Evolutionary conservation across 1,140 invertebrate species (phyloP).

Genomic region (Sinella curviseta): DNA sequence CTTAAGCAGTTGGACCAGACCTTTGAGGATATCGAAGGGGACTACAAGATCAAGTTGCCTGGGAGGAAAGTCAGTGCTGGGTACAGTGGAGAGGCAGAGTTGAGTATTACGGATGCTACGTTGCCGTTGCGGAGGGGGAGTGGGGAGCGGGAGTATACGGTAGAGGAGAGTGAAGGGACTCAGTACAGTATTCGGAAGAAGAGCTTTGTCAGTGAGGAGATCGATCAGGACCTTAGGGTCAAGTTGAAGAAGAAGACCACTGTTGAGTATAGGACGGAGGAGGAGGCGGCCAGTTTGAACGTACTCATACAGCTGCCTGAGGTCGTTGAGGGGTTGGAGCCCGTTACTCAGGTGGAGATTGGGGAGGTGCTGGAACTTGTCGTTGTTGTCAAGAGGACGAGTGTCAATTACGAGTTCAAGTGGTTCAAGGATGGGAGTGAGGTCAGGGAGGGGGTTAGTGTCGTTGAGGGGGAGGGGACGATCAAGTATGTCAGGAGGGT

Average conservation of each 20-base stretch:
- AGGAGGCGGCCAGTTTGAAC: slow-evolving; percentile 47
- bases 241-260: slow-evolving; percentile 45
- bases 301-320: slow-evolving; percentile 71
- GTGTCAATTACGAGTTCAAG: slow-evolving; percentile 68
- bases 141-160: slow-evolving; percentile 41
- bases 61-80: slow-evolving; percentile 24
- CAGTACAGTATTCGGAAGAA: slow-evolving; percentile 45
- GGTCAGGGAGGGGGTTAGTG: slow-evolving; percentile 54
- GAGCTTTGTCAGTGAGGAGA: slow-evolving; percentile 44
- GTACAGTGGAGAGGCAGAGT: slow-evolving; percentile 40
- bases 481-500: slow-evolving; percentile 66
- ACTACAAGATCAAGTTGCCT: slow-evolving; percentile 46
- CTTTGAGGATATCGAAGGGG: slow-evolving; percentile 50
- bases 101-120: slow-evolving; percentile 15
- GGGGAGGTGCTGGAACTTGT: slow-evolving; percentile 73
- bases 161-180: slow-evolving; percentile 50
- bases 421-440: slow-evolving; percentile 79
- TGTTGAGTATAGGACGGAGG: slow-evolving; percentile 39
- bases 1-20: slow-evolving; percentile 48
- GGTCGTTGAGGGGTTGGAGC: slow-evolving; percentile 77
- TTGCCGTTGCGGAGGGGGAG: slow-evolving; percentile 33
- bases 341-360: slow-evolving; percentile 72
- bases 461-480: slow-evolving; percentile 37
- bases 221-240: slow-evolving; percentile 43
- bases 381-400: slow-evolving; percentile 77